phyloP scores from a whole-genome alignment of 2,113 vertebrate genomes.

The Erpornis zantholeuca region DNA sequence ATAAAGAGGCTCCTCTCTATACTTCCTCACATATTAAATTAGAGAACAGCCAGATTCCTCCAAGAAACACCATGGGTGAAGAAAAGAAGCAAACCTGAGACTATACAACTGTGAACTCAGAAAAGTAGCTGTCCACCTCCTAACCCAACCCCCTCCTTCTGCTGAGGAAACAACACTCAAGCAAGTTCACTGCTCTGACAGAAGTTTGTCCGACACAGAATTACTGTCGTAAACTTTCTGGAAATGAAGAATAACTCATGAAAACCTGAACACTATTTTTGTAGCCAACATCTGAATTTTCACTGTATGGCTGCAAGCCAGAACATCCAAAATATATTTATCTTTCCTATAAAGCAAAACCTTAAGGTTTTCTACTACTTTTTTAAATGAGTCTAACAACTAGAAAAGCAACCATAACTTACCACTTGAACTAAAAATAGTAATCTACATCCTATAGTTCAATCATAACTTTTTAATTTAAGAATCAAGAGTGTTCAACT shows the following conservation, averaged over 20 bases:
- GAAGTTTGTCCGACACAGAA: not conserved
- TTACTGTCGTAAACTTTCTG: not conserved
- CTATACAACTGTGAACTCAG: not conserved
- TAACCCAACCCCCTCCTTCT: not conserved
- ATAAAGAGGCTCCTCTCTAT: not conserved
- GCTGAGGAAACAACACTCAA: not conserved
- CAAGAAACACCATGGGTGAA: not conserved
- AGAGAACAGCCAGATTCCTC: not conserved
- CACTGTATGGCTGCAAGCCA: not conserved
- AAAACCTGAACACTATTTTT: not conserved
- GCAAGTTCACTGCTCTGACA: not conserved
- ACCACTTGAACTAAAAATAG: not conserved
- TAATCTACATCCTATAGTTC: not conserved
- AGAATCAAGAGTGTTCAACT: not conserved
- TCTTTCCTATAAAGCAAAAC: not conserved
- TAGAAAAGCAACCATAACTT: not conserved
- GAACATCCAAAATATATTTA: not conserved
- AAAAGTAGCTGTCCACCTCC: not conserved
- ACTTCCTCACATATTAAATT: not conserved
- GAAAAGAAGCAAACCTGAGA: not conserved
- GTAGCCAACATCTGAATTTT: not conserved
- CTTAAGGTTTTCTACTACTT: not conserved
- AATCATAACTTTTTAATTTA: not conserved
- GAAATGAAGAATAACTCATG: not conserved
- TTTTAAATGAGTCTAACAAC: not conserved